Conservation (phyloP, 2,888 invertebrate genomes). For the Ectemnius cavifrons region DNA sequence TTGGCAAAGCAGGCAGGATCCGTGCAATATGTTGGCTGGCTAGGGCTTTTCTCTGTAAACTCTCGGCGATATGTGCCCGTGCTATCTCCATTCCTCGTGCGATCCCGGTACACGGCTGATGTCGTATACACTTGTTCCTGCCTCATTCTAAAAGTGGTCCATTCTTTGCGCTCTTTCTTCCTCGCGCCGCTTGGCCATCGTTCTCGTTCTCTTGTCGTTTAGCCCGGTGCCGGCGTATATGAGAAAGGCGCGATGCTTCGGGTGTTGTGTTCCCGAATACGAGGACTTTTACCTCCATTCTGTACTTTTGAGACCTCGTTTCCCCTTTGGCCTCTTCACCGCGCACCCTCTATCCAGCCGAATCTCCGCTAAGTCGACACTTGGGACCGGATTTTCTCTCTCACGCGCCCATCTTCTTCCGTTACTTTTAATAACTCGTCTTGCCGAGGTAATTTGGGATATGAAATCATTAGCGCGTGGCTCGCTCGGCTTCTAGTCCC, state of each 20-base stretch:
- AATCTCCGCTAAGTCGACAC: too few species aligned
- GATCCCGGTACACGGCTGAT: too few species aligned
- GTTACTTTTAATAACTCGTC: too few species aligned
- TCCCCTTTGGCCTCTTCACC: conserved; percentile 15
- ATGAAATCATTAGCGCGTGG: too few species aligned
- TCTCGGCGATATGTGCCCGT: conserved; percentile 22
- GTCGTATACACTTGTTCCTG: conserved; percentile 11
- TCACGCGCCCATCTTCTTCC: too few species aligned
- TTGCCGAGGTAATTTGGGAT: too few species aligned
- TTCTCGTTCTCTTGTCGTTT: background rate
- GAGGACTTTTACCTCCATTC: conserved; percentile 15
- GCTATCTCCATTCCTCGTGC: conserved; percentile 17
- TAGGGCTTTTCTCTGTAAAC: conserved; percentile 20
- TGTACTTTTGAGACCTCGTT: conserved; percentile 5
- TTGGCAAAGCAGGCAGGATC: conserved; percentile 14
- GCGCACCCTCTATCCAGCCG: background rate
- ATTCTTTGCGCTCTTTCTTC: too few species aligned
- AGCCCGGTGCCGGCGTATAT: background rate
- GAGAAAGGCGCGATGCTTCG: conserved; percentile 16
- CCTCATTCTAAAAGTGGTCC: conserved; percentile 14
- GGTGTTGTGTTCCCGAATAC: conserved; percentile 24
- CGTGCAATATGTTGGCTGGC: conserved; percentile 16
- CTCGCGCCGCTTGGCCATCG: too few species aligned
- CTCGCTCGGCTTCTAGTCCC: too few species aligned
- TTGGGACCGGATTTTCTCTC: too few species aligned